Percentiles rank a stretch among this genome's conserved stretches.
Evolutionary conservation across 2,113 vertebrate genomes (phyloP).

Genomic region (Oreochromis niloticus): DNA sequence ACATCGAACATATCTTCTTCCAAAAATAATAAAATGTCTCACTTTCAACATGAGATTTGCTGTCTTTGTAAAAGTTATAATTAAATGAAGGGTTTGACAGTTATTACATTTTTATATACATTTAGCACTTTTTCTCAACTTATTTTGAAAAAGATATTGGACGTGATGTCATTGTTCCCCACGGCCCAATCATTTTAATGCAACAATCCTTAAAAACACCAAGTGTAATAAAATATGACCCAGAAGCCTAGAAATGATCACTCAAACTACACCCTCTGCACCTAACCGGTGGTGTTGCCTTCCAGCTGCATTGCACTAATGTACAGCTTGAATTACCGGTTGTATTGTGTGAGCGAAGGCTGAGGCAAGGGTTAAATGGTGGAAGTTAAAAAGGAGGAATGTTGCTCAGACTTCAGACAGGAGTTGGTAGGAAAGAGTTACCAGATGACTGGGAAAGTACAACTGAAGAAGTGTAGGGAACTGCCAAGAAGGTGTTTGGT

Average conservation of each 20-base stretch:
- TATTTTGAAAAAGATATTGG: too few relatives aligned
- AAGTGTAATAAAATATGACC: not conserved
- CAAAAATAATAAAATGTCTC: not conserved
- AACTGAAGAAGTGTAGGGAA: not conserved
- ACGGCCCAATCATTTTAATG: not conserved
- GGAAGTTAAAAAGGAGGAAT: not conserved
- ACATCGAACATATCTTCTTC: not conserved
- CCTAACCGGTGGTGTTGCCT: not conserved
- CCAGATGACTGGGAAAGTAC: not conserved
- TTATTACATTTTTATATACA: not conserved
- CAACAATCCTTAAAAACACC: not conserved
- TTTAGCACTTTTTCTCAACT: not conserved
- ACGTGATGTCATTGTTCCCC: not conserved
- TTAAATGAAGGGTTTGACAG: not conserved
- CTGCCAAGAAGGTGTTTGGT: not conserved
- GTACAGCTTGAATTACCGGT: not conserved
- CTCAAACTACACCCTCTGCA: not conserved
- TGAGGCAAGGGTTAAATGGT: not conserved
- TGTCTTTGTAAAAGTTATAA: not conserved
- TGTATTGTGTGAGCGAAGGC: not conserved
- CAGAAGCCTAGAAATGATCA: not conserved
- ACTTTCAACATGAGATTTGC: not conserved
- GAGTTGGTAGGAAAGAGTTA: not conserved
- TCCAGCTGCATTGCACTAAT: not conserved
- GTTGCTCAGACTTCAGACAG: not conserved